phyloP scores from a whole-genome alignment of 2,888 invertebrate genomes.

The Callyntrura guangdongensis region DNA sequence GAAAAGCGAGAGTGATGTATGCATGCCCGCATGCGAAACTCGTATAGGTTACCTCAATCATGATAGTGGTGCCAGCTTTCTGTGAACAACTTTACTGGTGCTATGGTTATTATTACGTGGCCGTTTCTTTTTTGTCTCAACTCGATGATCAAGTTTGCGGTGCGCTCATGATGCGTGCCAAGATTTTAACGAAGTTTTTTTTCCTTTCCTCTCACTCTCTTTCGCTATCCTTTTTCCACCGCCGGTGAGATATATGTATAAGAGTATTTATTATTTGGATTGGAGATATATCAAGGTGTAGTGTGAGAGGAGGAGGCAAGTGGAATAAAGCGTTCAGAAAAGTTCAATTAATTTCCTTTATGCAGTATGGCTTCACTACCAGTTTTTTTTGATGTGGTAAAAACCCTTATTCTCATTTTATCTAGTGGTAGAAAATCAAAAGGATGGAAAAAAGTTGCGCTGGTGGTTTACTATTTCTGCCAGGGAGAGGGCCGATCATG shows the following conservation, averaged over 20 bases:
- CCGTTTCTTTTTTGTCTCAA: constrained; percentile 68
- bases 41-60: constrained; percentile 20
- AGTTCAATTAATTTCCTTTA: constrained; percentile 40
- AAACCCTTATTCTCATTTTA: background rate
- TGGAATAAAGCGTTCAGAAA: background rate
- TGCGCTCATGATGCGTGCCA: constrained; percentile 67
- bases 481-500: background rate
- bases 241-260: constrained; percentile 29
- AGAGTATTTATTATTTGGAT: constrained; percentile 26
- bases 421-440: constrained; percentile 22
- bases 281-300: background rate
- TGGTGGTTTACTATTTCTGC: background rate
- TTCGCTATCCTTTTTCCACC: background rate
- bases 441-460: constrained; percentile 46
- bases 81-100: background rate
- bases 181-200: constrained; percentile 73
- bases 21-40: constrained; percentile 27
- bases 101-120: constrained; percentile 15
- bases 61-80: constrained; percentile 17
- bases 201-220: background rate
- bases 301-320: background rate
- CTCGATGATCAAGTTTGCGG: constrained; percentile 53
- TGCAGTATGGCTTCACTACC: background rate
- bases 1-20: background rate
- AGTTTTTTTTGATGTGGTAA: constrained; percentile 18